Evolutionary conservation across 2,888 invertebrate genomes (phyloP).

Genomic region (Lypha dubia): DNA sequence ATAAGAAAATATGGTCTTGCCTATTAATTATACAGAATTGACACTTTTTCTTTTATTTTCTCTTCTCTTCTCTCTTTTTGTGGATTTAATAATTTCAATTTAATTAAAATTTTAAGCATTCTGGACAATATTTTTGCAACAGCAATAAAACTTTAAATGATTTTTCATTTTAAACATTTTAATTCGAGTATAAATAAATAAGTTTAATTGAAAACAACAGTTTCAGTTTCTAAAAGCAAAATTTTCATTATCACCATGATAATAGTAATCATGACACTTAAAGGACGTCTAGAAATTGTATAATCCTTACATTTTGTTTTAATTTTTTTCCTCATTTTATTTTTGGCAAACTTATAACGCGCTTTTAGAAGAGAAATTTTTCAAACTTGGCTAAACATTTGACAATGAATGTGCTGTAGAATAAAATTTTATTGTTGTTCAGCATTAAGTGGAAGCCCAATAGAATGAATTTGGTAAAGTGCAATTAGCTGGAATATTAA

Average conservation of each 20-base stretch:
- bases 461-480: not conserved
- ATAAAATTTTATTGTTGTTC: not conserved
- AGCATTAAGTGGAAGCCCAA: not conserved
- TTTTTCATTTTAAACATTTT: not conserved
- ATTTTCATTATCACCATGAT: slow-evolving; percentile 4
- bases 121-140: not conserved
- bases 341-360: not conserved
- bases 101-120: not conserved
- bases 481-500: not conserved
- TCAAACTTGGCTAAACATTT: slow-evolving; percentile 24
- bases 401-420: slow-evolving; percentile 6
- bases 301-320: not conserved
- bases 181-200: not conserved
- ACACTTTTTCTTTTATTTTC: not conserved
- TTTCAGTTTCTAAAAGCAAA: not conserved
- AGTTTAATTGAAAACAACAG: slow-evolving; percentile 3
- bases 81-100: not conserved
- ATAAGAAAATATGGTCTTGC: too few species aligned
- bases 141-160: not conserved
- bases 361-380: slow-evolving; percentile 19
- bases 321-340: not conserved
- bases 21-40: too few species aligned
- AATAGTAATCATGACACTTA: not conserved
- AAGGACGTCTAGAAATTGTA: not conserved
- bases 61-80: not conserved